Evolutionary conservation across 2,888 invertebrate species (phyloP).

Genomic region (Ormia ochracea): DNA sequence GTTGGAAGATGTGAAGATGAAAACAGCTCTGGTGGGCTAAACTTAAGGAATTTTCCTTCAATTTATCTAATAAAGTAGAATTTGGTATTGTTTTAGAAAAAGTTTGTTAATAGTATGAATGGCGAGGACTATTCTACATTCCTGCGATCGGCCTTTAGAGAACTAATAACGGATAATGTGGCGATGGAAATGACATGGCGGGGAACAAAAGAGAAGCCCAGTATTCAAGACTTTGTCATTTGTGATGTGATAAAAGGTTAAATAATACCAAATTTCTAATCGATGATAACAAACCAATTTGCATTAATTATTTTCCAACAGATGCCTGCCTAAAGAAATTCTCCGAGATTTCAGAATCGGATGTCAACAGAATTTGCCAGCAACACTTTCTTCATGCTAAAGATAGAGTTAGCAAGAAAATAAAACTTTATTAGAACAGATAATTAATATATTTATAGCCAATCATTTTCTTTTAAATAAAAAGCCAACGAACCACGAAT

Average conservation of each 20-base stretch:
- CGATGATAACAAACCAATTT: neutral
- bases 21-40: neutral
- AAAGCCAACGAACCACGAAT: too few relatives aligned
- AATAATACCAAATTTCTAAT: neutral
- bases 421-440: neutral
- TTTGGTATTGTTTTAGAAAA: constrained; percentile 7
- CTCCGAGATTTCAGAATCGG: neutral
- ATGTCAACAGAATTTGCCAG: constrained; percentile 39
- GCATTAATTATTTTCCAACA: neutral
- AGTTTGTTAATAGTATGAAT: neutral
- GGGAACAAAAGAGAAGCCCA: constrained; percentile 36
- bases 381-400: constrained; percentile 40
- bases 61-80: neutral
- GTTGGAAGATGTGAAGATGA: neutral
- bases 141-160: constrained; percentile 9
- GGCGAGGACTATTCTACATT: constrained; percentile 7
- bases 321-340: constrained; percentile 7
- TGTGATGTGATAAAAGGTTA: constrained; percentile 24
- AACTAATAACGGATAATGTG: constrained; percentile 13
- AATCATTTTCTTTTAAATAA: too few relatives aligned
- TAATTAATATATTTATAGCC: neutral
- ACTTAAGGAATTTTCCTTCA: neutral
- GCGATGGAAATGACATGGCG: constrained; percentile 34
- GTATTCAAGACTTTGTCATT: constrained; percentile 36
- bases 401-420: constrained; percentile 24